phyloP scores from a whole-genome alignment of 1,140 invertebrate species.

The Matsumurasca onukii region DNA sequence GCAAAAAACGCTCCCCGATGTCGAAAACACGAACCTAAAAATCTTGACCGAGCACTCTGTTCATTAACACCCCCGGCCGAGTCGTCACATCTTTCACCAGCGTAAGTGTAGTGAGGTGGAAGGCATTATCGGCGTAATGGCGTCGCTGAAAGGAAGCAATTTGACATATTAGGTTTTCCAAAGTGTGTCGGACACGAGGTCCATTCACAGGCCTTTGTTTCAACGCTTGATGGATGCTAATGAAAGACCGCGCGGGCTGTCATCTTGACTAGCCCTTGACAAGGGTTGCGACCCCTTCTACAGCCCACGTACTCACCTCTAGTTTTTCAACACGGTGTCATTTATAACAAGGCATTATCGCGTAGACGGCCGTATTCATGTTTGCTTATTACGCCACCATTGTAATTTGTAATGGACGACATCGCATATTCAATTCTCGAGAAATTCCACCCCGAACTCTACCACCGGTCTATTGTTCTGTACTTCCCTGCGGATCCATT shows the following conservation, averaged over 20 bases:
- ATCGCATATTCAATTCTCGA: slow-evolving; percentile 30
- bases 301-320: neutral
- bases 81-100: no score
- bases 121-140: neutral
- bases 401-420: slow-evolving; percentile 30
- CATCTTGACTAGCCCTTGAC: slow-evolving; percentile 29
- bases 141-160: slow-evolving; percentile 14
- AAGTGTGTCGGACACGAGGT: slow-evolving; percentile 7
- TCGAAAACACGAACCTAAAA: no score
- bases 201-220: slow-evolving; percentile 34
- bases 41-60: no score
- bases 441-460: slow-evolving; percentile 26
- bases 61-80: no score
- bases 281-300: no score
- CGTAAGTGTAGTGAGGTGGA: no score
- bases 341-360: slow-evolving; percentile 26
- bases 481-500: neutral
- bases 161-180: slow-evolving; percentile 27
- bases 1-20: no score
- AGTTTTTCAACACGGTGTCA: slow-evolving; percentile 3
- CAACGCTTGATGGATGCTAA: slow-evolving; percentile 40
- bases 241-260: slow-evolving; percentile 33
- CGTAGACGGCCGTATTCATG: slow-evolving; percentile 18
- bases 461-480: neutral
- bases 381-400: slow-evolving; percentile 26